These are phyloP conservation scores for Macroglossus sobrinus DNA, from an alignment of 2,113 vertebrate species.

Conservation along the genomic window DNA sequence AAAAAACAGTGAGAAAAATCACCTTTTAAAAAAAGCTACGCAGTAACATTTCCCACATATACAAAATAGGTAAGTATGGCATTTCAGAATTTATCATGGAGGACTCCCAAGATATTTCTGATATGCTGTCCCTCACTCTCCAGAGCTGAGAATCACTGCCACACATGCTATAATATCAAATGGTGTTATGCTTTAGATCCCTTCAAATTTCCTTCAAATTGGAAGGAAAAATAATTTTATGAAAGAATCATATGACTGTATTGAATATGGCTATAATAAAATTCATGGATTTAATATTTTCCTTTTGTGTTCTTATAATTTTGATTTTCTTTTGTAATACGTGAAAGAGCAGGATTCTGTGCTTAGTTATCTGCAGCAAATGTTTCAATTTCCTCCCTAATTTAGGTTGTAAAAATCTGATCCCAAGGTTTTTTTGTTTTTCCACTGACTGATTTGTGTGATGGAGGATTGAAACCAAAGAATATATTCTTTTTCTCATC, in stretches of 20 bases:
- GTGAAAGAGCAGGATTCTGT: background rate
- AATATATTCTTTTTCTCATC: background rate
- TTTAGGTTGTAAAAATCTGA: background rate
- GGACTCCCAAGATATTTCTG: background rate
- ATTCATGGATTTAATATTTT: background rate
- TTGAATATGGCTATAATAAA: background rate
- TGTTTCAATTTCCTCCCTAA: background rate
- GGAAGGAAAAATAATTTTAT: background rate
- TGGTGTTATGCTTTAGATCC: background rate
- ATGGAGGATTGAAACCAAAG: background rate
- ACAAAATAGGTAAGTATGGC: background rate
- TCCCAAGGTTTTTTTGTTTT: background rate
- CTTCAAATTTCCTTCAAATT: background rate
- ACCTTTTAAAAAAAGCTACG: background rate
- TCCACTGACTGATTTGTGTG: background rate
- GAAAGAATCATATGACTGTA: too few relatives aligned
- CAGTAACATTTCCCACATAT: background rate
- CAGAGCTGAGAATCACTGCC: background rate
- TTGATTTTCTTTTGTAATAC: background rate
- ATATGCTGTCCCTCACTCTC: background rate
- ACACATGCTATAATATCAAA: background rate
- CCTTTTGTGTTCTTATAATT: background rate
- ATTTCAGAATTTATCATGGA: background rate
- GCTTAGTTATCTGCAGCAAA: background rate
- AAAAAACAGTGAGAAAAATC: background rate